Evolutionary conservation across 2,113 vertebrate genomes (phyloP).

Genomic region (Microtus richardsoni): DNA sequence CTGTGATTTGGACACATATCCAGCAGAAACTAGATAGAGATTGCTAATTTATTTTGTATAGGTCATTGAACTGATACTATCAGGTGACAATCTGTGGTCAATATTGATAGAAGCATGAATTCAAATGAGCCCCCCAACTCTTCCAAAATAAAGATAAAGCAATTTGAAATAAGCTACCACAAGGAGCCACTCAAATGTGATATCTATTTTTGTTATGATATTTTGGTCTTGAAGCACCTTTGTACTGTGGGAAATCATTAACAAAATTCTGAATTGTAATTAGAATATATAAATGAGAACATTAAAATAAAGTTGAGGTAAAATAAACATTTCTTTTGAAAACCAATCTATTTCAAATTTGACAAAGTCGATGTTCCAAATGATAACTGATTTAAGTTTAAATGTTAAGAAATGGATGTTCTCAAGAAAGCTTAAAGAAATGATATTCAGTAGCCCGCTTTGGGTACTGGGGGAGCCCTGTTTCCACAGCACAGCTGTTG

Average conservation of each 20-base stretch:
- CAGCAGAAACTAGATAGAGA: constrained; percentile 46
- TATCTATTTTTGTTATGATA: neutral
- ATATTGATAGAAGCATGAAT: constrained; percentile 19
- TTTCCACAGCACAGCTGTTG: constrained; percentile 70
- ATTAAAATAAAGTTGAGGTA: neutral
- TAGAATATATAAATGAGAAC: neutral
- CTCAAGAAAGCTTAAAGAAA: constrained; percentile 35
- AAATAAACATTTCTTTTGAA: neutral
- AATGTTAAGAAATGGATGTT: neutral
- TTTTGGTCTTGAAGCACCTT: neutral
- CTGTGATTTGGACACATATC: constrained; percentile 60
- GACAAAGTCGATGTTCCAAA: constrained; percentile 26
- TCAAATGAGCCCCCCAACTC: neutral
- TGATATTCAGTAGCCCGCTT: neutral
- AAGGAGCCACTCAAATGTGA: neutral
- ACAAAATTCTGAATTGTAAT: neutral
- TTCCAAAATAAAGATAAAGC: neutral
- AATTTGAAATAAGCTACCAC: neutral
- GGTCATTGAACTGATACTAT: constrained; percentile 61
- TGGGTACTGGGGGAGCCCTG: constrained; percentile 22
- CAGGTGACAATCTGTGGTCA: constrained; percentile 56
- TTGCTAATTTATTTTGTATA: constrained; percentile 66
- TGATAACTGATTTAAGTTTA: constrained; percentile 25
- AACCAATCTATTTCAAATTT: neutral
- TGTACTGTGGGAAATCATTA: neutral